Evolutionary conservation across 2,113 vertebrate genomes (phyloP), one percentile per base, ranked within the genome.

Genomic region (Oryzias javanicus): DNA sequence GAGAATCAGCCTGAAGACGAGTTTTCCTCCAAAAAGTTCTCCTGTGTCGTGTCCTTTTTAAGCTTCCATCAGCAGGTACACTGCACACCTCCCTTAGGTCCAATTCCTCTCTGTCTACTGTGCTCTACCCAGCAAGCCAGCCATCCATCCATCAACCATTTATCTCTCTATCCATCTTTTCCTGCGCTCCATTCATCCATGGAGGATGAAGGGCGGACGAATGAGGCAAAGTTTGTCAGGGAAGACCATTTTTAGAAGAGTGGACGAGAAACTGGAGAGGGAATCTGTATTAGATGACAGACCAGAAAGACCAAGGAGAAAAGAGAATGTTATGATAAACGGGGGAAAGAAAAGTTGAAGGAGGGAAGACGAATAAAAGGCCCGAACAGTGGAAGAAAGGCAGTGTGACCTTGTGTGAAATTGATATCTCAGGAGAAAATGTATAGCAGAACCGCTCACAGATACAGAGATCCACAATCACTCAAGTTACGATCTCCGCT

Each of bases 61-160:
- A 83, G 85, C 88, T 74, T 89, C 80, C 87, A 85, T 90, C 86
- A 90, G 86, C 84, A 82, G 82, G 81, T 82, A 80, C 81, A 64
- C 72, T 68, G 55, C 76, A 67, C 62, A 49, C 41, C 65, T 83
- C 83, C 71, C 82, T 17, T 20, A 73, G 67, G 83, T 74, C 70
- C 29, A 17, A 84, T 89, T 73, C 66, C 82, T 84, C 80, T 72
- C 59, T 27, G 64, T 74, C 70, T 70, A 29, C 53, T 51, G 35
- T 55, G 58, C 55, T 49, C 63, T 27, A 64, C 49, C 27, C 75
- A 59, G 55, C 63, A 70, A 55, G 60, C 58, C 74, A 50, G 54
- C 71, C 67, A 12, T 72, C 74, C 75, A 87, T 86, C 83, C 74
- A 86, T 89, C 85, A 85, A 65, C 59, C 42, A 49, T 79, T 60